Evolutionary conservation across 2,888 invertebrate genomes (phyloP).

Genomic region (Phaedon cochleariae): DNA sequence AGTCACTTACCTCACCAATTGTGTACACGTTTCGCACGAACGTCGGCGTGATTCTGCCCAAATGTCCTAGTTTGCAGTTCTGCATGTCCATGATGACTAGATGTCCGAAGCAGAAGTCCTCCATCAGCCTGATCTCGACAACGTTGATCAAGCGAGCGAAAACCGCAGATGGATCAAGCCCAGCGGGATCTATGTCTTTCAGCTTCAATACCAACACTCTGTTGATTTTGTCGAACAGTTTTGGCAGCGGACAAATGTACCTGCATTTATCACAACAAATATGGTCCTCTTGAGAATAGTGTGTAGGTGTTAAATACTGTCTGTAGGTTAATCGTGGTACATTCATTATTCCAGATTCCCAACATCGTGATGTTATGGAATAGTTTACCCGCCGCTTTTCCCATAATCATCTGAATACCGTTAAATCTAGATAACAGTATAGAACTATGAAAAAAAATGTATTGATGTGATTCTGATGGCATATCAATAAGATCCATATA

Average conservation of each 20-base stretch:
- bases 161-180: constrained; percentile 27
- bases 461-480: too few species aligned
- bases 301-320: too few species aligned
- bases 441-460: too few species aligned
- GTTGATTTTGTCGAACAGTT: constrained; percentile 60
- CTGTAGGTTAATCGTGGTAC: too few species aligned
- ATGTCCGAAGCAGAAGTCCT: constrained; percentile 34
- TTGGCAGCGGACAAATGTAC: constrained; percentile 54
- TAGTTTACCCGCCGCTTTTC: too few species aligned
- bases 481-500: too few species aligned
- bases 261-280: constrained; percentile 13
- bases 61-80: constrained; percentile 25
- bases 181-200: constrained; percentile 21
- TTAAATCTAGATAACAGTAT: too few species aligned
- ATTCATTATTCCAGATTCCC: too few species aligned
- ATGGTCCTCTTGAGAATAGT: too few species aligned
- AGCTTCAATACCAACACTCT: constrained; percentile 62
- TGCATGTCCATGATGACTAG: constrained; percentile 32
- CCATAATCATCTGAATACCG: too few species aligned
- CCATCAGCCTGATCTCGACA: constrained; percentile 32
- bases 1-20: constrained; percentile 35
- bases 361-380: too few species aligned
- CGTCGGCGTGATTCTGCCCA: constrained; percentile 33
- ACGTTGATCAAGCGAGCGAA: constrained; percentile 26
- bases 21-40: constrained; percentile 28